Percentiles rank a stretch among this genome's conserved stretches.
phyloP scores from a whole-genome alignment of 2,113 vertebrate genomes.

The Chaenogobius annularis region DNA sequence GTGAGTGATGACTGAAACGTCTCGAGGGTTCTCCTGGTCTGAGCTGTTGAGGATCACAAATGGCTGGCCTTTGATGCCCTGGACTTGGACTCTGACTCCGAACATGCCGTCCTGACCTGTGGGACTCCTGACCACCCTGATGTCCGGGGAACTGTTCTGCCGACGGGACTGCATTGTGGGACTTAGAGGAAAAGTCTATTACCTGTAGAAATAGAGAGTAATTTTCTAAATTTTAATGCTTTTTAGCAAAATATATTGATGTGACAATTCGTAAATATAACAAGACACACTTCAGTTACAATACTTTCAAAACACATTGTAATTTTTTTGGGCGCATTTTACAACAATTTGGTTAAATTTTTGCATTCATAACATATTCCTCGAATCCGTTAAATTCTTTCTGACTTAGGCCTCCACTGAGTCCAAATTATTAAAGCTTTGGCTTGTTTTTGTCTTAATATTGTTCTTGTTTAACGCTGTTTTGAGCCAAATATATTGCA shows the following conservation, averaged over 20 bases:
- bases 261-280: no score
- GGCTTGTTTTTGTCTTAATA: not conserved
- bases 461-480: not conserved
- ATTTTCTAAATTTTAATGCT: not conserved
- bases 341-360: no score
- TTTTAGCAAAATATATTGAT: not conserved
- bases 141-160: conserved; percentile 67
- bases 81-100: conserved; percentile 89
- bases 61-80: conserved; percentile 91
- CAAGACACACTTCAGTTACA: not conserved
- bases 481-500: not conserved
- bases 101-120: conserved; percentile 75
- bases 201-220: not conserved
- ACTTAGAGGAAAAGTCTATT: conserved; percentile 24
- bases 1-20: conserved; percentile 63
- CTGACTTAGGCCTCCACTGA: not conserved
- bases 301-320: no score
- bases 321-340: no score
- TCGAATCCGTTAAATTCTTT: not conserved
- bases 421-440: not conserved
- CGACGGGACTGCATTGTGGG: conserved; percentile 80
- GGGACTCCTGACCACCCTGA: conserved; percentile 67
- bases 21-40: conserved; percentile 69
- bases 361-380: no score
- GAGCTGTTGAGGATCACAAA: conserved; percentile 90